phyloP scores from a whole-genome alignment of 2,888 invertebrate genomes.

The Caenorhabditis imperialis region DNA sequence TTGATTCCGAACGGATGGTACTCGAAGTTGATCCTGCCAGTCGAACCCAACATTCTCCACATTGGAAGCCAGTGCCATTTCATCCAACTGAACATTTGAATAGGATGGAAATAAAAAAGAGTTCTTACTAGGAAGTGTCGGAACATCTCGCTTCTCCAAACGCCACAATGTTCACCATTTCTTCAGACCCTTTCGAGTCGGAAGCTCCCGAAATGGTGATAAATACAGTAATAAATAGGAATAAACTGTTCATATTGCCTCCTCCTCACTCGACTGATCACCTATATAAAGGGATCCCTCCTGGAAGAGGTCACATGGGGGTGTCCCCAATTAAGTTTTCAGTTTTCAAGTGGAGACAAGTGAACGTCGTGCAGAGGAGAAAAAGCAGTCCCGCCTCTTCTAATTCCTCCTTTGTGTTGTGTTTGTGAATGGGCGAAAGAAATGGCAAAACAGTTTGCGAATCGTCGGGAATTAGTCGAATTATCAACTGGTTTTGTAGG shows the following conservation, averaged over 20 bases:
- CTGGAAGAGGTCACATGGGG: slow-evolving; percentile 28
- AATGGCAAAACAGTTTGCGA: slow-evolving; percentile 3
- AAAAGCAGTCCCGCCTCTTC: slow-evolving; percentile 31
- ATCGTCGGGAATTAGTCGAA: slow-evolving; percentile 27
- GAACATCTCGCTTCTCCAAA: slow-evolving; percentile 49
- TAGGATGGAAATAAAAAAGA: no score
- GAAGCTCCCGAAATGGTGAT: slow-evolving; percentile 10
- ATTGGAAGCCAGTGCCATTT: slow-evolving; percentile 51
- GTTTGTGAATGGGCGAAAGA: slow-evolving; percentile 15
- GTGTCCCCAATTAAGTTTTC: slow-evolving; percentile 20
- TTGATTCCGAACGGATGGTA: slow-evolving; percentile 56
- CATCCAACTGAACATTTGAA: slow-evolving; percentile 40
- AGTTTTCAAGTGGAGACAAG: slow-evolving; percentile 32
- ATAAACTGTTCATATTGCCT: slow-evolving; percentile 3
- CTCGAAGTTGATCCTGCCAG: slow-evolving; percentile 31
- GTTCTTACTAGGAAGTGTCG: slow-evolving; percentile 44
- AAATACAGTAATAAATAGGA: slow-evolving; percentile 8
- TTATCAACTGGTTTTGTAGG: slow-evolving; percentile 42
- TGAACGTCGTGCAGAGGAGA: slow-evolving; percentile 6
- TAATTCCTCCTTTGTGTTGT: slow-evolving; percentile 14
- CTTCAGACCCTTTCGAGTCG: slow-evolving; percentile 1
- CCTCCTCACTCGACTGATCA: not conserved
- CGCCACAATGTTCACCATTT: slow-evolving; percentile 35
- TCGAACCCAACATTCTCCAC: slow-evolving; percentile 38
- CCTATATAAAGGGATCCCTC: slow-evolving; percentile 10